These are phyloP conservation scores for Arizona elegans DNA, from an alignment of 2,113 vertebrate species.

Conservation along the genomic window DNA sequence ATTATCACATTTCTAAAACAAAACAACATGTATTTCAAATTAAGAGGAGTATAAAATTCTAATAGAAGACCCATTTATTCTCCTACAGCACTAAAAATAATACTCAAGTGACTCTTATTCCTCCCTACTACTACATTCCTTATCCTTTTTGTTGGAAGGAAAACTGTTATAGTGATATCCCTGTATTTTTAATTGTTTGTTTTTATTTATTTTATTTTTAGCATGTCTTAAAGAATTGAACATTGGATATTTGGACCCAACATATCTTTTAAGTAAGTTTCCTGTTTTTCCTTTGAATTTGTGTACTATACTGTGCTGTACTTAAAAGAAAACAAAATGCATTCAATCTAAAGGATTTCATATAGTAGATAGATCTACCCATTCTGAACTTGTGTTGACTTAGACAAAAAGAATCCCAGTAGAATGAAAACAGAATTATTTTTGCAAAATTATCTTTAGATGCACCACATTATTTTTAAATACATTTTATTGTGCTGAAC, in stretches of 20 bases:
- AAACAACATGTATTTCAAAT: conserved; percentile 40
- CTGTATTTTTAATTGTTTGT: neutral
- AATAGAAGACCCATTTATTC: conserved; percentile 22
- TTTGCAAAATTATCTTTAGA: neutral
- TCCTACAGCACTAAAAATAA: conserved; percentile 14
- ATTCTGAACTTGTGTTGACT: neutral
- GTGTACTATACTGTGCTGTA: neutral
- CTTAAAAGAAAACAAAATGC: neutral
- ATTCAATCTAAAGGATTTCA: neutral
- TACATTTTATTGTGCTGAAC: neutral
- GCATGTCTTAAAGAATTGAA: neutral
- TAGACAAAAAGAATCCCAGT: neutral
- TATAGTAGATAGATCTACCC: neutral
- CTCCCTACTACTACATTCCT: neutral
- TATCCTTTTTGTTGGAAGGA: neutral
- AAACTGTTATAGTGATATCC: neutral
- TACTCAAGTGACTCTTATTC: neutral
- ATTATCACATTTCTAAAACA: conserved; percentile 61
- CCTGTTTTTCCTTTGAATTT: neutral
- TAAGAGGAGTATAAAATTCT: conserved; percentile 14
- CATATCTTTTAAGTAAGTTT: neutral
- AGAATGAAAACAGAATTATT: neutral
- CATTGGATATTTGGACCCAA: neutral
- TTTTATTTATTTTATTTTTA: neutral
- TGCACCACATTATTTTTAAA: neutral